Base-by-base conservation (phyloP, 2,888 invertebrate genomes). In the Megamerina dolium region DNA sequence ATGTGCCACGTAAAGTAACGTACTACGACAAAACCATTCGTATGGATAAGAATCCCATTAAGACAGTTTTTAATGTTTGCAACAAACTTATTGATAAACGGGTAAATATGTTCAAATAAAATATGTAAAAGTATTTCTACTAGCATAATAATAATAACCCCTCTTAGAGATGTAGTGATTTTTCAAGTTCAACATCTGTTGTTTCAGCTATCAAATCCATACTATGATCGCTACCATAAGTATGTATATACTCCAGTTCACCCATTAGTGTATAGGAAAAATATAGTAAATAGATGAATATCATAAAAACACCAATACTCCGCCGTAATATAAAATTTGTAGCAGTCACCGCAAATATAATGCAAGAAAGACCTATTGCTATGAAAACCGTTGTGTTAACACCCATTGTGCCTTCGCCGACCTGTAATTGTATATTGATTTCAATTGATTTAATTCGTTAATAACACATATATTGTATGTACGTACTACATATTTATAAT, bases 21-120 rank as follows among this genome's bases (percentile, higher is more conserved):
- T 90, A 92, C 60, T 87, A 89, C 61, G 86, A 88, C 53, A 87
- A 87, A 52, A 87, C 91, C 5, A 90, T 94, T 59, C 77, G 87
- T 45, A 94, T 95, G 89, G 92, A 94, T 64, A 83, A 88, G 30
- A 96, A 95, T 74, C 95, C 95, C 0, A 95, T 96, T 51, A 82
- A 88, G 60, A 95, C 94, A 1, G 95, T 95, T 1, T 76, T 94
- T 42, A 90, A 87, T 61, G 91, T 96, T 31, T 96, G 96, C 73
- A 89, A 90, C 63, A 83, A 87, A 63, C 77, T 96, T 18, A 93
- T 96, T 55, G 84, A 86, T 20, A 80, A 85, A 61, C 77, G 87
- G 66, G 89, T 86, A 70, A 77, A 79, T 74, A 23, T 27, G n/a
- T 16, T 17, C 23, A 37, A 14, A 20, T 37, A 19, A 18, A 16